Conservation (phyloP, 2,797 vertebrate genomes). For the Pangasius mekongensis region DNA sequence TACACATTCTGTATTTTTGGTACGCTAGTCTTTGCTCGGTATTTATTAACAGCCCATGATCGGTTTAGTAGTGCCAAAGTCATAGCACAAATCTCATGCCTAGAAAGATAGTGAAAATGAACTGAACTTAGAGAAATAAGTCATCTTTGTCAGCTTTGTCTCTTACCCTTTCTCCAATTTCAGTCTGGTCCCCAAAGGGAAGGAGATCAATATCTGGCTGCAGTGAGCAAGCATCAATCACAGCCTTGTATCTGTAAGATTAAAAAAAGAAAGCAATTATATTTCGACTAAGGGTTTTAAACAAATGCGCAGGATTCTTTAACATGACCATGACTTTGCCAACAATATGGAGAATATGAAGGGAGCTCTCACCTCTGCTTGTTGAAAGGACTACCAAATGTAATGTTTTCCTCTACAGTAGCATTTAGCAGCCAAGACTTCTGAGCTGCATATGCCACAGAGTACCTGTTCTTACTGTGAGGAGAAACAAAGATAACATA, state of each 20-base stretch:
- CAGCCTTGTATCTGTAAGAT: conserved; percentile 88
- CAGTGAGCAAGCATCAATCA: conserved; percentile 95
- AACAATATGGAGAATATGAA: background rate
- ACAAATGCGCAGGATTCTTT: background rate
- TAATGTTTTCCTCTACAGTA: conserved; percentile 97
- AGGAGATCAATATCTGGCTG: conserved; percentile 97
- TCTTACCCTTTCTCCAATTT: conserved; percentile 96
- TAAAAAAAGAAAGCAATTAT: background rate
- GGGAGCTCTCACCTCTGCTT: conserved; percentile 86
- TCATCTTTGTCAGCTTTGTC: background rate
- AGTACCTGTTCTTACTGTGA: conserved; percentile 88
- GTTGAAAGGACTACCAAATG: conserved; percentile 92
- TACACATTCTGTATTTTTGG: conserved; percentile 9
- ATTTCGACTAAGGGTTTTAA: background rate
- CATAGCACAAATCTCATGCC: background rate
- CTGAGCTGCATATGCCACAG: conserved; percentile 95
- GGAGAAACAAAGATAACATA: background rate
- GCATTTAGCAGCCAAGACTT: conserved; percentile 98
- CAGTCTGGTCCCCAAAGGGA: conserved; percentile 96
- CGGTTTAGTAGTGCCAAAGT: conserved; percentile 32
- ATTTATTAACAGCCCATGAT: conserved; percentile 45
- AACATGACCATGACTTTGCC: background rate
- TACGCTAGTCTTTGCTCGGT: conserved; percentile 23
- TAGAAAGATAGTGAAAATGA: background rate
- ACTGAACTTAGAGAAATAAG: background rate